Conservation (phyloP, 2,797 vertebrate genomes). For the Myoxocephalus aenaeus region DNA sequence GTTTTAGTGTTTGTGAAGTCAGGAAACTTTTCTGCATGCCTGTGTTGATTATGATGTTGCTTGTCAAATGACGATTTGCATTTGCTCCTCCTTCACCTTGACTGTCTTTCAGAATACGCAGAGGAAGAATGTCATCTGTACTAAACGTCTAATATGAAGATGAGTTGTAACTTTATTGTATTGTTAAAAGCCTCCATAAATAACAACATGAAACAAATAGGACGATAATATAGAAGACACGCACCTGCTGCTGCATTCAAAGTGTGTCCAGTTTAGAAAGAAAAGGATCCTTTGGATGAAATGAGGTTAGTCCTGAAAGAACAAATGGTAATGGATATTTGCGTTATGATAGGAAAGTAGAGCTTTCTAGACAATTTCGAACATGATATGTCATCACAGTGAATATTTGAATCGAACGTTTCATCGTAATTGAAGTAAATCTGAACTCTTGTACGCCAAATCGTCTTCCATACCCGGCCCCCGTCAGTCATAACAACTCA, state of each 20-base stretch:
- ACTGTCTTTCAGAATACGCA: conserved; percentile 20
- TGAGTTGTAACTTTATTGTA: neutral
- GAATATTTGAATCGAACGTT: conserved; percentile 31
- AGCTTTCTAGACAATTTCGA: conserved; percentile 42
- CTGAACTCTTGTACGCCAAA: conserved; percentile 56
- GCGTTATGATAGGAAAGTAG: conserved; percentile 21
- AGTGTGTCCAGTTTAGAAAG: neutral
- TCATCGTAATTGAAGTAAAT: conserved; percentile 61
- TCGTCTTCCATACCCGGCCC: conserved; percentile 36
- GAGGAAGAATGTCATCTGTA: neutral
- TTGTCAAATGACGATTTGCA: neutral
- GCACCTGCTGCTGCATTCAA: neutral
- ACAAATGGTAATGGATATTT: conserved; percentile 8
- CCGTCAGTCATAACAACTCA: conserved; percentile 66
- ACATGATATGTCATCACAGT: conserved; percentile 20
- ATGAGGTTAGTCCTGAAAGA: neutral
- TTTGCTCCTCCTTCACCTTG: conserved; percentile 12
- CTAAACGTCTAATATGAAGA: neutral
- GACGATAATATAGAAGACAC: neutral
- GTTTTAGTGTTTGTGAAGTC: conserved; percentile 52
- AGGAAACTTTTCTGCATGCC: conserved; percentile 52
- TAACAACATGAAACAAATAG: neutral
- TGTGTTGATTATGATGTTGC: conserved; percentile 18
- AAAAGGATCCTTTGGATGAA: neutral
- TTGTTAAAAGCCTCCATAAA: neutral